Evolutionary conservation across 2,888 invertebrate genomes (phyloP).

Genomic region (Cryptosula pallasiana): DNA sequence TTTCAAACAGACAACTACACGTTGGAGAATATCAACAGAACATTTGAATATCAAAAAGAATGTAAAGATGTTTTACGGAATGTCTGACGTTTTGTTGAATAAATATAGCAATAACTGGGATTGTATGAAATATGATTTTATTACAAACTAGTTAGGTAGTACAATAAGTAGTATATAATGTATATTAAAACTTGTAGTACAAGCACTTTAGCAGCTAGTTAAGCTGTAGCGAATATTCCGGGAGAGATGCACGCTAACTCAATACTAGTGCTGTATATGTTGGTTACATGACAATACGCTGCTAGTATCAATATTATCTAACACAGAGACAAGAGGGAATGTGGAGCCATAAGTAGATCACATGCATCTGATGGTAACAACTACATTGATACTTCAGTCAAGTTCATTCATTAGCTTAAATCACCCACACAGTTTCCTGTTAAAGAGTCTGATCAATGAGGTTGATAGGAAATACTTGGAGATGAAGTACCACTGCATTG

Average conservation of each 20-base stretch:
- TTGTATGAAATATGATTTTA: background rate
- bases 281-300: no score
- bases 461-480: no score
- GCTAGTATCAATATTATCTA: no score
- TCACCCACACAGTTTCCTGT: no score
- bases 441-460: no score
- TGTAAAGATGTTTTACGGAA: background rate
- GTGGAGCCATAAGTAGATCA: background rate
- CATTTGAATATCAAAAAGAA: constrained; percentile 17
- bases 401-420: no score
- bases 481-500: no score
- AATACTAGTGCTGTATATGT: no score
- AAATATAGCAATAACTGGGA: background rate
- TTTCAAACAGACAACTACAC: constrained; percentile 6
- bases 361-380: no score
- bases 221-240: no score
- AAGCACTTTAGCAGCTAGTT: background rate
- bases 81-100: background rate
- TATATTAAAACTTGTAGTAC: background rate
- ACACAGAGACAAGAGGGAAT: background rate
- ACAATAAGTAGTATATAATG: background rate
- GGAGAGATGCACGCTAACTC: no score
- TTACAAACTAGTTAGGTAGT: background rate
- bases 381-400: no score
- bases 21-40: background rate